Conservation (phyloP, 2,797 vertebrate genomes). For the Zalophus californianus region DNA sequence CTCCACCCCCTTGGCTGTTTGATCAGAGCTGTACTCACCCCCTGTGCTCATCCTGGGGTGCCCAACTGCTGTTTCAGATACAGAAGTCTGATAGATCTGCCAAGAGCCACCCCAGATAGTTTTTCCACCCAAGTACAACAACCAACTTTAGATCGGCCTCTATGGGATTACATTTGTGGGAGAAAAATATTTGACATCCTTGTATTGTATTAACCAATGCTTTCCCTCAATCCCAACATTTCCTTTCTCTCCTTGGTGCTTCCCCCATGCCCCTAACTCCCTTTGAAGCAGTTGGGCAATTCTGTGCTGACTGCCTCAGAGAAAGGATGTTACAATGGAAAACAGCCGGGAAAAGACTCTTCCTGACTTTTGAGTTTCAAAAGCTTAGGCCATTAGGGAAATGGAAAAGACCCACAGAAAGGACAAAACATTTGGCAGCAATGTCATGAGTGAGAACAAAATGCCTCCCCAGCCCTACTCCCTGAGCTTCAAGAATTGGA, state of each 20-base stretch:
- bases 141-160: background rate
- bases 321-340: conserved; percentile 55
- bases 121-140: background rate
- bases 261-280: background rate
- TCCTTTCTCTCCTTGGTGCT: conserved; percentile 1
- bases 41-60: background rate
- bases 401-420: conserved; percentile 64
- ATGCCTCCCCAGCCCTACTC: background rate
- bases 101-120: too few relatives aligned
- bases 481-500: background rate
- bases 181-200: background rate
- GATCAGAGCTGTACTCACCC: background rate
- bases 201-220: background rate
- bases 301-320: background rate
- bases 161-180: background rate
- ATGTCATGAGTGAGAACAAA: conserved; percentile 13
- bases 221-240: background rate
- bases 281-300: background rate
- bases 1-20: background rate
- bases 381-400: conserved; percentile 43
- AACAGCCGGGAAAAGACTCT: conserved; percentile 46
- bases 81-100: background rate
- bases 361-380: conserved; percentile 59
- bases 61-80: background rate
- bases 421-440: conserved; percentile 25